Base-by-base conservation (phyloP, 2,888 invertebrate genomes). In the Rhopalosiphum nymphaeae region DNA sequence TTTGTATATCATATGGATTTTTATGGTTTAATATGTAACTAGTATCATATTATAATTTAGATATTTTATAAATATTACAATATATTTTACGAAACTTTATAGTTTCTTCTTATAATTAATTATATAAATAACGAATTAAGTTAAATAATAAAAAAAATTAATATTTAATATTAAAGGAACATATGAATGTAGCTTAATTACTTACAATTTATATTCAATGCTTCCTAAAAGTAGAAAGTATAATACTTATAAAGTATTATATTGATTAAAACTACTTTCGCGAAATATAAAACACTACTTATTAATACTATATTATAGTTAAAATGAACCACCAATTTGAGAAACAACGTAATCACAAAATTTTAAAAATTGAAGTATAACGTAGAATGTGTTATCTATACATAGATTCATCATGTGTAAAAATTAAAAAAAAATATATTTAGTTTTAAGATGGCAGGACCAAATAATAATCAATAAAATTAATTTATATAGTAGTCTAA, bases 191-290 rank as follows among this genome's bases (percentile, higher is more conserved):
- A 57, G 3, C 26, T 53, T 53, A 85, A 25, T 44, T 21, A 29
- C 78, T 61, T 0, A 44, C 7, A n/a, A 67, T n/a, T 26, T 91
- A 67, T 53, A 53, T 21, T 61, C 46, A n/a, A 46, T 90, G n/a
- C 78, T 91, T 78, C 78, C 53, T 42, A 42, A 36, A 78, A 78
- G 78, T 36, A 42, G 36, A 36, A 46, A 46, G 7, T 78, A 42
- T 84, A 53, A 36, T 56, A 91, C n/a, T 25, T 29, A n/a, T 44
- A 91, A 9, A 49, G 85, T 85, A 44, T 21, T 90, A 78, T 91
- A 84, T 53, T 21, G 56, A 56, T 42, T 91, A 10, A n/a, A 91
- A 91, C 56, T 21, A 91, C 85, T 85, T 57, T 91, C 85, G 57
- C 85, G 11, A 44, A 13, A 26, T 11, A 53, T 84, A 4, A n/a